Evolutionary conservation across 2,113 vertebrate species (phyloP).

Genomic region (Enhydra lutris): DNA sequence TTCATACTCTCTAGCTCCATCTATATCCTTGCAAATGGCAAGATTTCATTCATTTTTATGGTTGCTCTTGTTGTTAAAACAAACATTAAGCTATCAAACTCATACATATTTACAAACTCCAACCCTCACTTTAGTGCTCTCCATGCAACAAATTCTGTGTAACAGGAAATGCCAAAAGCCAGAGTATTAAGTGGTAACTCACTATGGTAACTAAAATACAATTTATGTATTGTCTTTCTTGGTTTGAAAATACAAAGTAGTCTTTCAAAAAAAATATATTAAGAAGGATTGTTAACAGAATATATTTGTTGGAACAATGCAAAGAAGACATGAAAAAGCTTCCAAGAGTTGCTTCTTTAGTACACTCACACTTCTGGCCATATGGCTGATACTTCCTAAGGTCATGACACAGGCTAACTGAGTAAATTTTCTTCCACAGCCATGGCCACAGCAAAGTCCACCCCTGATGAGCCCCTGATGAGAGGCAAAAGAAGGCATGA

Average conservation of each 20-base stretch:
- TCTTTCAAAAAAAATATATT: too few relatives aligned
- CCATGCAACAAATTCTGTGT: not conserved
- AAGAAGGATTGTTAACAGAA: not conserved
- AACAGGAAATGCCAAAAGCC: not conserved
- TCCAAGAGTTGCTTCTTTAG: not conserved
- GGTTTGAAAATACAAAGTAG: not conserved
- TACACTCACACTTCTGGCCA: not conserved
- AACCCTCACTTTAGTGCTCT: not conserved
- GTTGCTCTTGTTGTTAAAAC: not conserved
- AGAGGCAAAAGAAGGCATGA: not conserved
- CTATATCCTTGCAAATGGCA: not conserved
- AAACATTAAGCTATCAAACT: not conserved
- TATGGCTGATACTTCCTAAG: not conserved
- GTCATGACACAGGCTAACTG: not conserved
- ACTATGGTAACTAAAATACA: not conserved
- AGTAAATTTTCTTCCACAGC: constrained; percentile 45
- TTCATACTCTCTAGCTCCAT: not conserved
- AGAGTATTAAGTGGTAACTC: not conserved
- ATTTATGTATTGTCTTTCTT: not conserved
- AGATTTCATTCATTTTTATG: not conserved
- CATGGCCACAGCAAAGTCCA: not conserved
- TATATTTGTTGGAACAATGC: not conserved
- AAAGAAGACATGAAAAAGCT: not conserved
- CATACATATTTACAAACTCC: not conserved
- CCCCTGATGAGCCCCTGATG: rapidly evolving